Percentiles rank a stretch among this genome's conserved stretches.
Evolutionary conservation across 1,140 invertebrate species (phyloP).

Genomic region (Nasonia giraulti): DNA sequence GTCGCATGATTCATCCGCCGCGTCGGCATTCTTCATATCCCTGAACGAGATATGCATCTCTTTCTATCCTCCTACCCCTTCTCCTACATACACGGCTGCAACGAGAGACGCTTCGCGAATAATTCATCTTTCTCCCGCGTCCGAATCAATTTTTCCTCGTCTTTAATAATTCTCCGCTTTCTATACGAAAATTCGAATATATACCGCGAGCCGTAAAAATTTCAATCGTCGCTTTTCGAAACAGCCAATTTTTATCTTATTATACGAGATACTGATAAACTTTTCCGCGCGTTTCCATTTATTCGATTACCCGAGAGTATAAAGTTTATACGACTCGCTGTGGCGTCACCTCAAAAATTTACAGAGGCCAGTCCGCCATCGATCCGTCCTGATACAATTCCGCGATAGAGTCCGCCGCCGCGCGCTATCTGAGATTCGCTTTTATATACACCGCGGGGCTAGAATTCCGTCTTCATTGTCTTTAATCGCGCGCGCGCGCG

Average conservation of each 20-base stretch:
- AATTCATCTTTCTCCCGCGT: neutral
- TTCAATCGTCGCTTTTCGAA: too few relatives aligned
- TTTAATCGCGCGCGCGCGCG: slow-evolving; percentile 45
- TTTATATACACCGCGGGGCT: neutral
- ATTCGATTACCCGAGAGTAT: slow-evolving; percentile 54
- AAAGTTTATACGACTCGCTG: slow-evolving; percentile 57
- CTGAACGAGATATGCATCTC: slow-evolving; percentile 18
- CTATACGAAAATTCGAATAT: too few relatives aligned
- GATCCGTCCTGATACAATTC: neutral
- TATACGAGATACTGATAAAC: too few relatives aligned
- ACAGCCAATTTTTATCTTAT: too few relatives aligned
- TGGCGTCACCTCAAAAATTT: slow-evolving; percentile 34
- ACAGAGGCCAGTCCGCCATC: neutral
- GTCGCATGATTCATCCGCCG: slow-evolving; percentile 54
- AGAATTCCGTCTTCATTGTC: slow-evolving; percentile 36
- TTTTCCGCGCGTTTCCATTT: too few relatives aligned
- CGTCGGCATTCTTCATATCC: slow-evolving; percentile 57
- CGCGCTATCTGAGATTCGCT: slow-evolving; percentile 19
- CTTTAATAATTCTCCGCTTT: too few relatives aligned
- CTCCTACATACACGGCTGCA: neutral
- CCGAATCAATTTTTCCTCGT: slow-evolving; percentile 1
- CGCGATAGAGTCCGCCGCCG: neutral
- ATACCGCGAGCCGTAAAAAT: too few relatives aligned
- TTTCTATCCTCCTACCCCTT: neutral
- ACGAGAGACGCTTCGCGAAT: neutral